Evolutionary conservation across 2,888 invertebrate species (phyloP).

Genomic region (Nymphalis c-album): DNA sequence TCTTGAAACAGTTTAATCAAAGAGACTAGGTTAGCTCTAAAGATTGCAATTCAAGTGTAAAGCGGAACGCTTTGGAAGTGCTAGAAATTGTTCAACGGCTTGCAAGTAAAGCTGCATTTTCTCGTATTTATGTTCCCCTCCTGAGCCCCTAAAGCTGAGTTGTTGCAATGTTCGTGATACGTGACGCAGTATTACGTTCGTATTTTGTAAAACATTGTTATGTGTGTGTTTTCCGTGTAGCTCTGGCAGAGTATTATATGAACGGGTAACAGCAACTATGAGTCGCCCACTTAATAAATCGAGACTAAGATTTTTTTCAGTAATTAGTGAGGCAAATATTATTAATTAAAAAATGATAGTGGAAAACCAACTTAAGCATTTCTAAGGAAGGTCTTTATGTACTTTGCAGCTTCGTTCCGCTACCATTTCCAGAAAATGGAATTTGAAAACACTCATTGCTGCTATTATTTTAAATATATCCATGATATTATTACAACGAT

Average conservation of each 20-base stretch:
- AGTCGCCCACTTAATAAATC: not conserved
- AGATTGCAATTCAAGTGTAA: slow-evolving; percentile 21
- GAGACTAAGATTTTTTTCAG: no score
- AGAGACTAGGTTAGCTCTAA: slow-evolving; percentile 2
- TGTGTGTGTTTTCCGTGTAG: no score
- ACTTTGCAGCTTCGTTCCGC: no score
- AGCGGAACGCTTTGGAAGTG: slow-evolving; percentile 19
- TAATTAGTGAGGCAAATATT: no score
- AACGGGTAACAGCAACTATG: no score
- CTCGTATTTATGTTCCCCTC: slow-evolving; percentile 19
- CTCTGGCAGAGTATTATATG: no score
- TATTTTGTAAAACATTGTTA: not conserved
- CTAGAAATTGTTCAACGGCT: slow-evolving; percentile 21
- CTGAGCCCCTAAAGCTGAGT: slow-evolving; percentile 11
- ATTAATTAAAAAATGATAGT: no score
- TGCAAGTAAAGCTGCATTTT: slow-evolving; percentile 13
- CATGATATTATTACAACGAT: not conserved
- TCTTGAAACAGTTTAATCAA: slow-evolving; percentile 1
- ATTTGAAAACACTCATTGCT: not conserved
- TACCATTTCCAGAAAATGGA: not conserved
- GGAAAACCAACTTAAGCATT: no score
- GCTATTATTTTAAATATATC: not conserved
- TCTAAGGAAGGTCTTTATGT: no score
- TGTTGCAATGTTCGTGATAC: slow-evolving; percentile 7
- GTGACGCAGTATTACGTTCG: slow-evolving; percentile 3